These are phyloP conservation scores for Macrophya annulata DNA, from an alignment of 2,888 invertebrate genomes.

Conservation along the genomic window DNA sequence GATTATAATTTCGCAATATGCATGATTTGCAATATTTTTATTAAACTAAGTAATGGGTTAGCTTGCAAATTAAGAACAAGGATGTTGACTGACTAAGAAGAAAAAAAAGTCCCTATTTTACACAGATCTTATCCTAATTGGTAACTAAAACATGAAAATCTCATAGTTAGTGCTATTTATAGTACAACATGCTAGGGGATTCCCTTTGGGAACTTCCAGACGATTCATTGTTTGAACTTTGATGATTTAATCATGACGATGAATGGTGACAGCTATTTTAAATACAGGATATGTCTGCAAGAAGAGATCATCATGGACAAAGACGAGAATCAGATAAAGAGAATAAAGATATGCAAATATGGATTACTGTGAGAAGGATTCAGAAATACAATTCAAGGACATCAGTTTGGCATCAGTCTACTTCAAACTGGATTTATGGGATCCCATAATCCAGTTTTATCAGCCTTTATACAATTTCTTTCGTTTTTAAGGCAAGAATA, in stretches of 20 bases:
- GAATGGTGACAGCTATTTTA: neutral
- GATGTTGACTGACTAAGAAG: neutral
- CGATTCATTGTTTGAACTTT: neutral
- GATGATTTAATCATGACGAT: slow-evolving; percentile 10
- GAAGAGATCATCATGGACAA: neutral
- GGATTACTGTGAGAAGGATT: neutral
- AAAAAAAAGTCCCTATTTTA: neutral
- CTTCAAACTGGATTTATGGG: neutral
- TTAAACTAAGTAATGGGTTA: neutral
- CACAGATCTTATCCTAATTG: neutral
- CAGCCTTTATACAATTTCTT: no score
- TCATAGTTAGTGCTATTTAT: neutral
- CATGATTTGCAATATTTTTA: neutral
- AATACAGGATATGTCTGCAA: neutral
- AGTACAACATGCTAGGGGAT: neutral
- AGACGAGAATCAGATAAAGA: neutral
- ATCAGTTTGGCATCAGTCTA: neutral
- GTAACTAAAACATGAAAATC: neutral
- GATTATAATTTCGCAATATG: neutral
- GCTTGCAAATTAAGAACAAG: neutral
- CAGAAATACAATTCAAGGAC: neutral
- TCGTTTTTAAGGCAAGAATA: no score
- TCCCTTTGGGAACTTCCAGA: slow-evolving; percentile 6
- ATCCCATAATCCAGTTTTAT: neutral
- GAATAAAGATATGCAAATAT: neutral